Evolutionary conservation across 2,797 vertebrate genomes (phyloP).

Genomic region (Gobio occitaniae): DNA sequence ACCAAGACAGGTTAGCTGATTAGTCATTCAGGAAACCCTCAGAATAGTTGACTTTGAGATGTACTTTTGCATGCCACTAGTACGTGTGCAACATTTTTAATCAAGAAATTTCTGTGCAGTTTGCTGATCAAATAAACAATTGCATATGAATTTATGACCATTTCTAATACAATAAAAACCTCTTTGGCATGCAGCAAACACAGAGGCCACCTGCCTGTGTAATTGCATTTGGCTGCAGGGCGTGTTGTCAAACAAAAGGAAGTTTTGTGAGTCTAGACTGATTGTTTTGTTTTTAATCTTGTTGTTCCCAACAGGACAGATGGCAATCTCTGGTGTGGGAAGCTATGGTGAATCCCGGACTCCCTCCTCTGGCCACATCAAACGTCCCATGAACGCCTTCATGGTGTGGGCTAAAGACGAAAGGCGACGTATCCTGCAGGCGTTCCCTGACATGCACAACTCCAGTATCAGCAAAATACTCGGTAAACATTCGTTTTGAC

Average conservation of each 20-base stretch:
- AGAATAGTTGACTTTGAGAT: neutral
- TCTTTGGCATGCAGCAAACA: conserved; percentile 18
- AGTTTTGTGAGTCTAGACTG: conserved; percentile 13
- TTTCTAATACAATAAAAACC: neutral
- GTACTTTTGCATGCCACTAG: neutral
- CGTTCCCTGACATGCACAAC: conserved; percentile 99
- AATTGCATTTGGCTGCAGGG: conserved; percentile 28
- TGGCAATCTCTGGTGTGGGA: conserved; percentile 74
- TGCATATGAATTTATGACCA: conserved; percentile 5
- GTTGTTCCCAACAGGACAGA: conserved; percentile 67
- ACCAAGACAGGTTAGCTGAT: neutral
- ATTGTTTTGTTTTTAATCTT: conserved; percentile 35
- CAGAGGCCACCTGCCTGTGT: conserved; percentile 17
- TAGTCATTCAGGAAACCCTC: neutral
- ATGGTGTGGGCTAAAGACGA: conserved; percentile 99
- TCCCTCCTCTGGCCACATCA: conserved; percentile 92
- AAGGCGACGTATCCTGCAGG: conserved; percentile 93
- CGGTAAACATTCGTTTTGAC: conserved; percentile 65
- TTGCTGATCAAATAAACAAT: neutral
- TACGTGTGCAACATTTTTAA: neutral
- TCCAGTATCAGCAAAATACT: conserved; percentile 99
- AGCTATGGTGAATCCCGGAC: conserved; percentile 85
- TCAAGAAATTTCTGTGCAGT: neutral
- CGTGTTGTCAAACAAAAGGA: conserved; percentile 12
- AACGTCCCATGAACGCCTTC: conserved; percentile 98